These are phyloP conservation scores for Chrysotoxum bicinctum DNA, from an alignment of 2,888 invertebrate species.

Conservation along the genomic window DNA sequence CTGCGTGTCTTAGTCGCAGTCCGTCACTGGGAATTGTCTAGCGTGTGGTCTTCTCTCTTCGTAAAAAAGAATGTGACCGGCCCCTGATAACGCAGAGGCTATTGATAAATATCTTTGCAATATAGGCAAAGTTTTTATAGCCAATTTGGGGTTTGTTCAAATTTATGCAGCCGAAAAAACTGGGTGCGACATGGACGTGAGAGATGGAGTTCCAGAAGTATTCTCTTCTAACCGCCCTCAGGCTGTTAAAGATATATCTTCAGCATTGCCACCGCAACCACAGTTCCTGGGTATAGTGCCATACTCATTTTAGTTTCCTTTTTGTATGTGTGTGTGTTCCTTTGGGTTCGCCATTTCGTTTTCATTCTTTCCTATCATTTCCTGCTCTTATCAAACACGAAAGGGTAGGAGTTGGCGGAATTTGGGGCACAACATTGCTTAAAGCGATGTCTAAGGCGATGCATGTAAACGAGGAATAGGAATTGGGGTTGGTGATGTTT, in stretches of 20 bases:
- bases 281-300: constrained; percentile 32
- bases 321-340: constrained; percentile 47
- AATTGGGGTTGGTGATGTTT: neutral
- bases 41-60: neutral
- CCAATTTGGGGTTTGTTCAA: constrained; percentile 77
- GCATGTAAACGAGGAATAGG: constrained; percentile 36
- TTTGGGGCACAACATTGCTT: constrained; percentile 12
- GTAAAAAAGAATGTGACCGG: constrained; percentile 26
- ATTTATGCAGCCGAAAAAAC: constrained; percentile 65
- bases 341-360: constrained; percentile 30
- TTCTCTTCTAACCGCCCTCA: constrained; percentile 31
- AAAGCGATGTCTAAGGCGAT: constrained; percentile 51
- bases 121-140: constrained; percentile 80
- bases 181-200: constrained; percentile 24
- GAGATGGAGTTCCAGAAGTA: constrained; percentile 61
- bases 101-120: constrained; percentile 80
- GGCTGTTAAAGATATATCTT: constrained; percentile 55
- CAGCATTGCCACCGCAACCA: neutral
- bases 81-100: constrained; percentile 52
- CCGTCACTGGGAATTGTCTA: neutral
- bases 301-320: constrained; percentile 62
- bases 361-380: constrained; percentile 35
- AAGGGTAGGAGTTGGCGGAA: constrained; percentile 3
- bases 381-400: constrained; percentile 57
- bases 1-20: neutral